These are phyloP conservation scores for Cyanoramphus novaezelandiae DNA, from an alignment of 2,113 vertebrate species.

Conservation along the genomic window DNA sequence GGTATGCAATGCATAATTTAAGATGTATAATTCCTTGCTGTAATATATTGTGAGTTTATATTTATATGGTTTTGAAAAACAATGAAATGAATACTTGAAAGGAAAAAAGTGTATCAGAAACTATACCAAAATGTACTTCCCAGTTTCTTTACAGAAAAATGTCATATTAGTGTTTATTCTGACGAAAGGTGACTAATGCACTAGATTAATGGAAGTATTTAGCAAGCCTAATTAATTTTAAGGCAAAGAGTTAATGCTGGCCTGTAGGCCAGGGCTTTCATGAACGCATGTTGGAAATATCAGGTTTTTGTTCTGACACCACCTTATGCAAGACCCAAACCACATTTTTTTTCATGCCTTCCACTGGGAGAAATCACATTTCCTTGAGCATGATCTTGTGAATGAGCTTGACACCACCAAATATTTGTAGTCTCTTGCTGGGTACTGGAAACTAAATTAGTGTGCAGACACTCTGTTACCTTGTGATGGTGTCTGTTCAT, in stretches of 20 bases:
- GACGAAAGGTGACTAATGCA: neutral
- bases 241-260: neutral
- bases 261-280: neutral
- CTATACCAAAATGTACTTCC: neutral
- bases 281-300: neutral
- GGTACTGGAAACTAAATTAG: neutral
- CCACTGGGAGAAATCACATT: neutral
- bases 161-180: neutral
- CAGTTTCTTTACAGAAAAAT: neutral
- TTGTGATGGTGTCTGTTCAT: neutral
- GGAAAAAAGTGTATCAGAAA: neutral
- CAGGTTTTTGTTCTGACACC: neutral
- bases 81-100: neutral
- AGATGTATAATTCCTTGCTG: neutral
- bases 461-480: neutral
- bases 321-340: neutral
- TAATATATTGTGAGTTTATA: neutral
- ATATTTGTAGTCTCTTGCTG: neutral
- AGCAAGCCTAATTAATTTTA: neutral
- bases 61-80: neutral
- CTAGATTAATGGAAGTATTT: neutral
- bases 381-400: neutral
- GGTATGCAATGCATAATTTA: neutral
- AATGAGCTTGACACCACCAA: neutral
- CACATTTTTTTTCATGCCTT: neutral